Base-by-base conservation (phyloP, 2,888 invertebrate species). In the Trichopria drosophilae region DNA sequence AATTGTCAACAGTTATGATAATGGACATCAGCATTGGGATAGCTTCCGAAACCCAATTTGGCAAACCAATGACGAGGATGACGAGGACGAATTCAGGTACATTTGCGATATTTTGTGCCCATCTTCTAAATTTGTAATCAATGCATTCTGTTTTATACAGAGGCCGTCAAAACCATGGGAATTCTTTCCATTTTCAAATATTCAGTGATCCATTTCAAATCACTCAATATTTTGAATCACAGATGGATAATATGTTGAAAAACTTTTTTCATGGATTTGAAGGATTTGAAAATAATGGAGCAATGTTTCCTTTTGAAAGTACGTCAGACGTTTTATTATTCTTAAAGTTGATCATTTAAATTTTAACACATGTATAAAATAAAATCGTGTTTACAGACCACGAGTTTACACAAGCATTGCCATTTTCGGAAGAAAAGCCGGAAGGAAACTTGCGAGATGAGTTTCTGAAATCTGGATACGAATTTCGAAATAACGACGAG, bases 181-280 rank as follows among this genome's bases (percentile, higher is more conserved):
- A 40, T 29, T 32, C 40, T 20, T 41, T 34, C 32, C 65, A 66
- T 7, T 82, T 84, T 61, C 76, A 78, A 58, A 72, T 84, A n/a
- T 82, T 82, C 54, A 78, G 79, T 16, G 80, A 82, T 71, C 83
- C 84, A 0, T 60, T 82, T 56, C 80, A 84, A 71, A 79, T 84
- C 70, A 82, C 82, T 53, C 77, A 78, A 53, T 82, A 80, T 59
- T 83, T 84, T 61, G 83, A 84, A 64, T 76, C 80, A 6, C 82
- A 84, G 68, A 78, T 84, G 75, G 79, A 81, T 53, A 77, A 79
- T 42, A 76, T 84, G 52, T 64, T 84, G 58, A 81, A 78, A 53
- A 73, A 69, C 36, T 77, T 83, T 52, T 74, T 57, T 68, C 75
- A 50, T 39, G 62, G 61, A 32, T 67, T 66, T 39, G 51, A 43